Evolutionary conservation across 2,797 vertebrate species (phyloP).

Genomic region (Pangasius larnaudii): DNA sequence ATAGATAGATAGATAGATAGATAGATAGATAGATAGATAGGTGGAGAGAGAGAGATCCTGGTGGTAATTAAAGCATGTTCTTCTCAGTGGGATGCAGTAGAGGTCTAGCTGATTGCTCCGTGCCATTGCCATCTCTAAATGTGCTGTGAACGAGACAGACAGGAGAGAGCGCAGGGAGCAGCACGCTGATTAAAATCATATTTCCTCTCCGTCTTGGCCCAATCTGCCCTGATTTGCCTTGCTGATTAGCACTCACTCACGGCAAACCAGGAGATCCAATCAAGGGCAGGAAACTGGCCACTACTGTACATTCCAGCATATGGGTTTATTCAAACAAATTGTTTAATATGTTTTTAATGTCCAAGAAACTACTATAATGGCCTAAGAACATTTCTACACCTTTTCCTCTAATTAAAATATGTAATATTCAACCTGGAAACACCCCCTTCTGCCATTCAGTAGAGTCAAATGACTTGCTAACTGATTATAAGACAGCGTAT

Average conservation of each 20-base stretch:
- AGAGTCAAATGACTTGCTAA: neutral
- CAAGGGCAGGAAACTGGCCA: constrained; percentile 41
- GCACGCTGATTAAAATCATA: constrained; percentile 63
- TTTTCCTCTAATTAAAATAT: neutral
- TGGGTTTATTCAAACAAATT: constrained; percentile 3
- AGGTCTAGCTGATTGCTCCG: constrained; percentile 63
- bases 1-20: constrained; percentile 9
- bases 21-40: constrained; percentile 16
- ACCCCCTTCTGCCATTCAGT: neutral
- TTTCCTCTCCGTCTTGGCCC: constrained; percentile 59
- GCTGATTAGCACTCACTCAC: constrained; percentile 60
- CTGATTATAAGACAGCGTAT: neutral
- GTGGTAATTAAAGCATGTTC: constrained; percentile 64
- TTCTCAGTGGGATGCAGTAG: constrained; percentile 55
- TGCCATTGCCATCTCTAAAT: constrained; percentile 57
- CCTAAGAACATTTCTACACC: neutral
- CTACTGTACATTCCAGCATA: constrained; percentile 42
- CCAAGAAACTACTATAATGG: neutral
- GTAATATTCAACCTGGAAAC: neutral
- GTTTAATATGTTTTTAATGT: neutral
- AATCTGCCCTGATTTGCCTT: constrained; percentile 56
- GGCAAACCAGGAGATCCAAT: constrained; percentile 53
- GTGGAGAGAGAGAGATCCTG: constrained; percentile 45
- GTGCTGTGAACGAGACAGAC: constrained; percentile 56
- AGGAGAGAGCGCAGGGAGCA: constrained; percentile 35